A percentile compares a stretch with the other conserved stretches of the same genome.
Conservation (phyloP, 2,113 vertebrate genomes). For the Seriola aureovittata region DNA sequence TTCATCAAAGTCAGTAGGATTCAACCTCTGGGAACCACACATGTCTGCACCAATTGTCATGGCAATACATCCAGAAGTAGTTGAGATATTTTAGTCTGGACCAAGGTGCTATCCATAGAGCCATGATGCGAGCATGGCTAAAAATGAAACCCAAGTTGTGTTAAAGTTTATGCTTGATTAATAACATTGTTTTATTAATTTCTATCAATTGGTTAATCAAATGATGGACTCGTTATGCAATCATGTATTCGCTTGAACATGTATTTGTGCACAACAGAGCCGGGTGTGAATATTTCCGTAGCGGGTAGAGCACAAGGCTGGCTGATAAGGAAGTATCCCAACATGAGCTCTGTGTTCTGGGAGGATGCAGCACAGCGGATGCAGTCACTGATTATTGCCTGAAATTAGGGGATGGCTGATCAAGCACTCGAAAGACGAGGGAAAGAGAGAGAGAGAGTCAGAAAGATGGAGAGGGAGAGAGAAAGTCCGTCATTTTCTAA, state of each 20-base stretch:
- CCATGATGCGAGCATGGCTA: not conserved
- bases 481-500: constrained; percentile 35
- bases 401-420: constrained; percentile 65
- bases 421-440: not conserved
- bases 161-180: not conserved
- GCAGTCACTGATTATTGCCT: constrained; percentile 46
- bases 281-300: constrained; percentile 2
- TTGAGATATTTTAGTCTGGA: not conserved
- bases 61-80: not conserved
- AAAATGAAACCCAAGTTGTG: not conserved
- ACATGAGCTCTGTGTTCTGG: constrained; percentile 26
- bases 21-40: not conserved
- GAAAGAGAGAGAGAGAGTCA: not conserved
- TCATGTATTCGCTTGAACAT: constrained; percentile 1
- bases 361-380: constrained; percentile 14
- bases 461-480: not conserved
- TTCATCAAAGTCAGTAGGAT: not conserved
- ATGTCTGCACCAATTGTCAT: not conserved
- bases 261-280: constrained; percentile 1
- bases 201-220: not conserved
- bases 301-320: not conserved
- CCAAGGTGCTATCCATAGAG: not conserved
- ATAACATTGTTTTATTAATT: constrained; percentile 2
- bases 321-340: constrained; percentile 56
- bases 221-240: not conserved